Evolutionary conservation across 2,797 vertebrate genomes (phyloP), one percentile per base, ranked within the genome.

Genomic region (Hylomyscus alleni): DNA sequence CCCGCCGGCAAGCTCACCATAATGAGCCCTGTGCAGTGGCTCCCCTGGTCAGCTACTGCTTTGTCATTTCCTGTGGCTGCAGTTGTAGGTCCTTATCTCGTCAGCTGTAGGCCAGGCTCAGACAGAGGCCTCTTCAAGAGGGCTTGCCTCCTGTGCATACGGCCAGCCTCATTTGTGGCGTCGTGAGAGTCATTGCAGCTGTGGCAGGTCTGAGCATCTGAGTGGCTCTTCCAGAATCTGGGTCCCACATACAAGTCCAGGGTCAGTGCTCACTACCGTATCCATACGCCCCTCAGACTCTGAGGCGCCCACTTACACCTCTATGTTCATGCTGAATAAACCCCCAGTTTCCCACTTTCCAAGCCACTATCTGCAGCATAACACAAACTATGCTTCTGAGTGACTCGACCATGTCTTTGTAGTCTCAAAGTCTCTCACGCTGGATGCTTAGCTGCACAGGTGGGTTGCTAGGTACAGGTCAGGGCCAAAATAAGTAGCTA

Each of bases 1-100:
- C 90, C 97, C 67, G 54, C 90, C 95, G 96, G 95, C 97, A 54
- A 94, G 80, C n/a, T n/a, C 20, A 1, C 89, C 3, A 6, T 95
- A 97, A 97, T 95, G 92, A 95, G 93, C 69, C 95, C 88, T 31
- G 82, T 65, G 86, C 82, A 34, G 93, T 17, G 9, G 60, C 50
- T 94, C 87, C 87, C 94, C 93, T 8, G 76, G 96, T 96, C 97
- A 97, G 93, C 81, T 50, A 77, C 60, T 24, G 89, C 97, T 95
- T 94, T 97, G 97, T 96, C 87, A 97, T 97, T 97, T 97, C 97
- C 97, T 97, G 96, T 95, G 89, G 95, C 92, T 54, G 6, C 96
- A 69, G 89, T 95, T 91, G 92, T 89, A 90, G 75, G 89, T 95
- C 93, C 93, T 97, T 96, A 97, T 97, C 95, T 90, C 94, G 97